phyloP scores from a whole-genome alignment of 2,888 invertebrate species.

The Lasioglossum vierecki region DNA sequence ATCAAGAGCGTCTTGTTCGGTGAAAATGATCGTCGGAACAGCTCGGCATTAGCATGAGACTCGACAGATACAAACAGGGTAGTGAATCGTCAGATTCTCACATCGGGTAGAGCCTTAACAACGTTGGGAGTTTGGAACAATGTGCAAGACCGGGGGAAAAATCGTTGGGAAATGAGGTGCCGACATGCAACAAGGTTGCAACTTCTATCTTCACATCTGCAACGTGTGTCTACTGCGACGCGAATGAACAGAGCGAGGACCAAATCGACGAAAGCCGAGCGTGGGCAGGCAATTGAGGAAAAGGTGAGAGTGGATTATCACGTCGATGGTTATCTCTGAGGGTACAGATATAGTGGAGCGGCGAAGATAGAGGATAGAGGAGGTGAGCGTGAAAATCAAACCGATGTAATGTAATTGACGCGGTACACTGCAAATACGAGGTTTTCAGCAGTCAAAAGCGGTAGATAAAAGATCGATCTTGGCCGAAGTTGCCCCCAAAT shows the following conservation, averaged over 20 bases:
- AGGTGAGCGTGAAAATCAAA: too few relatives aligned
- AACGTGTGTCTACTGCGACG: background rate
- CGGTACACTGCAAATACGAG: too few relatives aligned
- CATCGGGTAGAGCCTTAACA: background rate
- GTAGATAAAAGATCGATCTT: too few relatives aligned
- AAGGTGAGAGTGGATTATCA: too few relatives aligned
- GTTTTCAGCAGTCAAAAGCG: too few relatives aligned
- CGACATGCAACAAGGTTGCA: constrained; percentile 3
- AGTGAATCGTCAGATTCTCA: background rate
- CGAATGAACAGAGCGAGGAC: background rate
- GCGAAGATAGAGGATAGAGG: too few relatives aligned
- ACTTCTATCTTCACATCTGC: background rate
- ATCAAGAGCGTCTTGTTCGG: background rate
- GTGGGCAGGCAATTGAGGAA: background rate
- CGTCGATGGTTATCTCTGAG: too few relatives aligned
- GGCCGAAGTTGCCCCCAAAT: too few relatives aligned
- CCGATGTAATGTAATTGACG: too few relatives aligned
- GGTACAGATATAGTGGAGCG: too few relatives aligned
- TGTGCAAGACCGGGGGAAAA: background rate
- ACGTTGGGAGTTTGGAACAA: background rate
- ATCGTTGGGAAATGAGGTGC: background rate
- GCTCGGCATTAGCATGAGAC: background rate
- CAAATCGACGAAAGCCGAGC: background rate
- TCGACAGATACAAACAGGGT: background rate
- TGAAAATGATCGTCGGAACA: background rate